Conservation (phyloP, 2,888 invertebrate species). For the Heteromurus nitidus region DNA sequence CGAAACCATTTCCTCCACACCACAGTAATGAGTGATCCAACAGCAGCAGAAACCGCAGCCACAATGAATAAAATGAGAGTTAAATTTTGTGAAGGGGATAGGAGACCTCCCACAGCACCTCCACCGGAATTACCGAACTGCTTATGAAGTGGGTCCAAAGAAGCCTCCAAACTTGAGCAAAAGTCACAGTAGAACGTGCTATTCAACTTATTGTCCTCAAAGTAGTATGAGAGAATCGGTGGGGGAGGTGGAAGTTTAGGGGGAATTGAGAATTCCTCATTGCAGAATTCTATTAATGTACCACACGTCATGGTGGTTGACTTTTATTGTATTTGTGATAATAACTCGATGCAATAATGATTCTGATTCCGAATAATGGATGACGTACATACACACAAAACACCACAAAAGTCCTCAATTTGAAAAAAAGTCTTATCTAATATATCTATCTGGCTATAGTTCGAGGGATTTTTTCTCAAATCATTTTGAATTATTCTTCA, state of each 20-base stretch:
- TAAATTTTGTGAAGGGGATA: constrained; percentile 60
- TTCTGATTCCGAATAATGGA: background rate
- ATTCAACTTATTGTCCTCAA: constrained; percentile 53
- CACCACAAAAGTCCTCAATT: background rate
- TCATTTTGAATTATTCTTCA: background rate
- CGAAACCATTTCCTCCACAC: constrained; percentile 62
- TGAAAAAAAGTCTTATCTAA: background rate
- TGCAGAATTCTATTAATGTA: constrained; percentile 57
- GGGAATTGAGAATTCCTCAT: constrained; percentile 56
- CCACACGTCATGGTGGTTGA: constrained; percentile 59
- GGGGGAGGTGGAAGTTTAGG: constrained; percentile 70
- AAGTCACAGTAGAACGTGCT: constrained; percentile 69
- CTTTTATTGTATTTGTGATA: background rate
- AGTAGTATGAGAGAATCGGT: constrained; percentile 66
- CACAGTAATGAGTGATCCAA: constrained; percentile 71
- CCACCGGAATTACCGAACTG: constrained; percentile 29
- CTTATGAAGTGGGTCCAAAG: constrained; percentile 53
- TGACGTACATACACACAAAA: background rate
- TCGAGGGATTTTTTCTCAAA: background rate
- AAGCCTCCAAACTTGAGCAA: constrained; percentile 68
- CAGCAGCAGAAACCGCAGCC: constrained; percentile 70
- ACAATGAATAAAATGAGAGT: constrained; percentile 72
- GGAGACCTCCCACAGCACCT: constrained; percentile 39
- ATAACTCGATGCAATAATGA: background rate
- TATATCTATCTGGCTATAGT: background rate